phyloP scores from a whole-genome alignment of 2,113 vertebrate species.

The Amazona vittata region DNA sequence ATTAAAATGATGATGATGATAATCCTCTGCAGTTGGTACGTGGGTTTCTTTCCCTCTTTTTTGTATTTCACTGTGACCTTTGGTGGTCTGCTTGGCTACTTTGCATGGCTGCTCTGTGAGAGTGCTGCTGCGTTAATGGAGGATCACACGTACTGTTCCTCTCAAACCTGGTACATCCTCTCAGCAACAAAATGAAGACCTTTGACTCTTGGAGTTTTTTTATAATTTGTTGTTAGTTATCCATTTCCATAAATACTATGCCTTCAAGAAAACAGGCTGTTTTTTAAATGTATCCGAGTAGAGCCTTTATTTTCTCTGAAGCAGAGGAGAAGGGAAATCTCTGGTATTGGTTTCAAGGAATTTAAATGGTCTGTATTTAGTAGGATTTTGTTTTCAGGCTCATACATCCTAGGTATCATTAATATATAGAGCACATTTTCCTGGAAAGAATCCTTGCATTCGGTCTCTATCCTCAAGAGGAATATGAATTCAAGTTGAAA shows the following conservation, averaged over 20 bases:
- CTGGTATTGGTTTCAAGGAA: not conserved
- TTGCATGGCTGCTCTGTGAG: conserved; percentile 23
- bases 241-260: conserved; percentile 40
- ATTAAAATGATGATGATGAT: conserved; percentile 22
- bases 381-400: not conserved
- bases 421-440: not conserved
- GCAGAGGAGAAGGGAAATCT: not conserved
- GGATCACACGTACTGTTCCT: conserved; percentile 57
- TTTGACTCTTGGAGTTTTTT: conserved; percentile 51
- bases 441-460: not conserved
- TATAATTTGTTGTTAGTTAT: conserved; percentile 69
- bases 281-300: conserved; percentile 38
- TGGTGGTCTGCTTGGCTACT: conserved; percentile 3
- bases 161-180: conserved; percentile 66
- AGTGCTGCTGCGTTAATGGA: conserved; percentile 20
- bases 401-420: not conserved
- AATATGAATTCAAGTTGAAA: not conserved
- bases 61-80: not conserved
- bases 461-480: not conserved
- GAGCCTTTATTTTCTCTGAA: conserved; percentile 28
- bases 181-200: conserved; percentile 67
- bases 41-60: not conserved
- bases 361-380: not conserved
- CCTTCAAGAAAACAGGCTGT: conserved; percentile 8
- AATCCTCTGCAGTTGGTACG: not conserved